Conservation (phyloP, 2,113 vertebrate species). For the Oreocharis arfaki region DNA sequence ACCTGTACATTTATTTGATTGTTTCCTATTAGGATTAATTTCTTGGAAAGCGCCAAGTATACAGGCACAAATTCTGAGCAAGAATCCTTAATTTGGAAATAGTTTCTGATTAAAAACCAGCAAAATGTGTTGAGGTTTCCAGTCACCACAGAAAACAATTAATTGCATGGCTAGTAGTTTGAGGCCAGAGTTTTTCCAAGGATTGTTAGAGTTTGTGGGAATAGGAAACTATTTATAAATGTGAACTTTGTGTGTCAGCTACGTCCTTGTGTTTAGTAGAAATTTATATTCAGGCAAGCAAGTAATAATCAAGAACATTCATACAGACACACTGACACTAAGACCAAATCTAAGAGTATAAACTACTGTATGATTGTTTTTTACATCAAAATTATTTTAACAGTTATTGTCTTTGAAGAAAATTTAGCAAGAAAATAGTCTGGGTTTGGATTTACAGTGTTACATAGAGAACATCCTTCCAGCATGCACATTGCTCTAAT, state of each 20-base stretch:
- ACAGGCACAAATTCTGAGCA: not conserved
- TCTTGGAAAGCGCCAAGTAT: not conserved
- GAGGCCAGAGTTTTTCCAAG: conserved; percentile 22
- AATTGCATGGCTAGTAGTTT: conserved; percentile 35
- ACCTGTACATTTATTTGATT: not conserved
- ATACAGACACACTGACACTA: not conserved
- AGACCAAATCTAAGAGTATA: not conserved
- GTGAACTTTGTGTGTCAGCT: not conserved
- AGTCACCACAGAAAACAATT: conserved; percentile 38
- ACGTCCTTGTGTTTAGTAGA: not conserved
- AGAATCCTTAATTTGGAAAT: conserved; percentile 17
- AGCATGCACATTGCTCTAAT: not conserved
- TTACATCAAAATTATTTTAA: not conserved
- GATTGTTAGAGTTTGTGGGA: not conserved
- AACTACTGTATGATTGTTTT: not conserved
- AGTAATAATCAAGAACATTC: not conserved
- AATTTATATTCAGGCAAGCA: not conserved
- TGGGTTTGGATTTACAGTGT: not conserved
- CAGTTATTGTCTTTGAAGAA: not conserved
- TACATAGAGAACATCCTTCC: not conserved
- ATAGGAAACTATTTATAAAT: not conserved
- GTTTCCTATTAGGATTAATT: not conserved
- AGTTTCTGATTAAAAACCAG: not conserved
- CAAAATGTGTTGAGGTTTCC: not conserved
- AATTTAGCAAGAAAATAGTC: not conserved